Evolutionary conservation across 2,888 invertebrate genomes (phyloP).

Genomic region (Ametastegia equiseti): DNA sequence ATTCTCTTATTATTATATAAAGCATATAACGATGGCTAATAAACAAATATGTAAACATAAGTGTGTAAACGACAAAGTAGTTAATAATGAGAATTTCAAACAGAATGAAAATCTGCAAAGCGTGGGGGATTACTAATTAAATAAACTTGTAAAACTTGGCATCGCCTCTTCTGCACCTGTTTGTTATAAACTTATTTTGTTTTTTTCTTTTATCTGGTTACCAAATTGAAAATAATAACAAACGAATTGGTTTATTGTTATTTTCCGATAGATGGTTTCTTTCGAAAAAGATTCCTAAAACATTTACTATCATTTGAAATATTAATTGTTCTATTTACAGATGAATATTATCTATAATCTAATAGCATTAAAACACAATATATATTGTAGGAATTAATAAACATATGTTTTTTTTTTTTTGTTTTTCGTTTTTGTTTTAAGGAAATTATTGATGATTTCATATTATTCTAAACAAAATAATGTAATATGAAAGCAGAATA

Average conservation of each 20-base stretch:
- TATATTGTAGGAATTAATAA: constrained; percentile 53
- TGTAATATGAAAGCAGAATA: constrained; percentile 46
- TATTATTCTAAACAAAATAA: constrained; percentile 48
- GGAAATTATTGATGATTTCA: constrained; percentile 50
- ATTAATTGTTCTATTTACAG: constrained; percentile 72
- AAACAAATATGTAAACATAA: not conserved
- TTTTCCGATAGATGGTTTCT: constrained; percentile 60
- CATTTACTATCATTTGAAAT: constrained; percentile 69
- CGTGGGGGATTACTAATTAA: not conserved
- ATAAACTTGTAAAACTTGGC: not conserved
- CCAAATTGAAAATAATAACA: constrained; percentile 54
- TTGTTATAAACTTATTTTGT: constrained; percentile 32
- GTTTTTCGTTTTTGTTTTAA: constrained; percentile 39
- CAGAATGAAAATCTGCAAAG: not conserved
- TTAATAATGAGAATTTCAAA: not conserved
- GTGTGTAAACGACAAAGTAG: not conserved
- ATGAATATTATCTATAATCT: constrained; percentile 66
- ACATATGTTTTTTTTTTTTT: constrained; percentile 43
- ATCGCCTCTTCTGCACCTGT: constrained; percentile 33
- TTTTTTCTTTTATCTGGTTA: not conserved
- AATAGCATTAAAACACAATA: constrained; percentile 61
- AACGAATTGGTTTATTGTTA: constrained; percentile 63
- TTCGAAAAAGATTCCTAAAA: constrained; percentile 65
- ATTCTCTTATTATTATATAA: not conserved
- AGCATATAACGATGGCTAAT: not conserved